phyloP scores from a whole-genome alignment of 2,888 invertebrate species.

The Myathropa florea region DNA sequence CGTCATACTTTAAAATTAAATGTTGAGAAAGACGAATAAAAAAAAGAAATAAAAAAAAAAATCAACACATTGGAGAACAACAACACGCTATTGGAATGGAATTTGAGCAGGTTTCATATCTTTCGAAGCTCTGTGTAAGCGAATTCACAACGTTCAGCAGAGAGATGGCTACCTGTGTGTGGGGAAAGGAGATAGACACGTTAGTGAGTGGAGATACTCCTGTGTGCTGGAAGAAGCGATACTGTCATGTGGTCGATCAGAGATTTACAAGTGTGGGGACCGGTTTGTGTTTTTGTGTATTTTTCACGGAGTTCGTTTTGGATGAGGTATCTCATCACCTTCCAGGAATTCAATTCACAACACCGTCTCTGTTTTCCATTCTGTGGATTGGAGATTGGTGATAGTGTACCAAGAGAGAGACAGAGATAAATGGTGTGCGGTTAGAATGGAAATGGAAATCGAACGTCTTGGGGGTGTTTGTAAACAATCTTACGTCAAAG shows the following conservation, averaged over 20 bases:
- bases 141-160: constrained; percentile 8
- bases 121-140: constrained; percentile 53
- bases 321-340: constrained; percentile 48
- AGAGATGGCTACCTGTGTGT: constrained; percentile 24
- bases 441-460: no score
- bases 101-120: constrained; percentile 66
- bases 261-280: constrained; percentile 41
- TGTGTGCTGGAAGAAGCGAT: constrained; percentile 43
- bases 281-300: constrained; percentile 37
- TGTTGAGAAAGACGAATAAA: constrained; percentile 13
- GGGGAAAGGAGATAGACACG: constrained; percentile 43
- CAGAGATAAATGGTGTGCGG: background rate
- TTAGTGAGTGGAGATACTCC: constrained; percentile 4
- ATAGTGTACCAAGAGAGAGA: background rate
- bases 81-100: constrained; percentile 66
- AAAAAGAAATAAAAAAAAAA: background rate
- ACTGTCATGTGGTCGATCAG: constrained; percentile 56
- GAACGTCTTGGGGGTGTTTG: constrained; percentile 19
- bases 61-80: constrained; percentile 1
- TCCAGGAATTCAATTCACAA: constrained; percentile 71
- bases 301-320: constrained; percentile 28
- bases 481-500: constrained; percentile 30
- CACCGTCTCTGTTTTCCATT: constrained; percentile 13
- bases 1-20: constrained; percentile 60
- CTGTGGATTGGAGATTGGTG: constrained; percentile 22